Evolutionary conservation across 2,113 vertebrate genomes (phyloP), one percentile per base, ranked within the genome.

Genomic region (Thryonomys swinderianus): DNA sequence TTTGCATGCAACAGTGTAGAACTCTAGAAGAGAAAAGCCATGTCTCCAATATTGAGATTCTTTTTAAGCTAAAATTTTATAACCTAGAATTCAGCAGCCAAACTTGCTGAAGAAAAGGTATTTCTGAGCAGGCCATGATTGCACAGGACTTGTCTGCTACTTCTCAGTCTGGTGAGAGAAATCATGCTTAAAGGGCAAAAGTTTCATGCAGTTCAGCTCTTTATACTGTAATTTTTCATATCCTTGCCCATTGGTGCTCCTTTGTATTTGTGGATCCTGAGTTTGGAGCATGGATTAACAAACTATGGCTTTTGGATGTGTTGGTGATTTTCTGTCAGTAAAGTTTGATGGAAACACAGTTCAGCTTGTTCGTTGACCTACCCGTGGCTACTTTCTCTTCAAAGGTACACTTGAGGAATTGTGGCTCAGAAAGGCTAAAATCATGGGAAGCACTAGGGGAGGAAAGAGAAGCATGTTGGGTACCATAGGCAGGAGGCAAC

Each of bases 271-370:
- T 92, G 73, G 88, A 25, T 79, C n/a, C 78, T 81, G 61, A 87
- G 27, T 32, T 57, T 87, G 61, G 64, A 62, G 40, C 27, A 25
- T 20, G 12, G 13, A 7, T 81, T 40, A 78, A 53, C 32, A 78
- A 90, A 67, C n/a, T 71, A 88, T 14, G 25, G n/a, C 23, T 37
- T 74, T 79, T 37, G 59, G 34, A 30, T 4, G 71, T 90, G n/a
- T 23, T 23, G 6, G 18, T 40, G n/a, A 32, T 23, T 85, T 78
- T 94, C 81, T 76, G n/a, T 76, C 51, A 95, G 84, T 55, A 59
- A 95, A 91, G 45, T 84, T 69, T 90, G 74, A 64, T 90, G 82
- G 87, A 78, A 93, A 93, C 51, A n/a, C 4, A 86, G 48, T 6
- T 34, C 8, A 59, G 11, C 57, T 91, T 11, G 5, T 45, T 57